Evolutionary conservation across 2,888 invertebrate species (phyloP).

Genomic region (Rhamphomyia laevipes): DNA sequence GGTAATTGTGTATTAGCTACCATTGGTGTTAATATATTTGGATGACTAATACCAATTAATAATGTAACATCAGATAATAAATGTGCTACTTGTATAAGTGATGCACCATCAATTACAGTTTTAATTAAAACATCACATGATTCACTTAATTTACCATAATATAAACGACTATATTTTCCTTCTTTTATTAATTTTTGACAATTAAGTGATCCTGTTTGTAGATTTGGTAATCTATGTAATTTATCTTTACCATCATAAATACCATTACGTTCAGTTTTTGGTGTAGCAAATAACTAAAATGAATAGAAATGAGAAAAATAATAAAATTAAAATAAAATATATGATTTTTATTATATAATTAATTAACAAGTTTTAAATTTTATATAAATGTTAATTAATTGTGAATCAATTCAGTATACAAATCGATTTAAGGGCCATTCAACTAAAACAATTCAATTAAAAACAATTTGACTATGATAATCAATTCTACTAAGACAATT

Average conservation of each 20-base stretch:
- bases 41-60: constrained; percentile 48
- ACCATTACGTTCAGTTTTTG: constrained; percentile 1
- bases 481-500: no score
- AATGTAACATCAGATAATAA: constrained; percentile 50
- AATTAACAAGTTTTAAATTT: background rate
- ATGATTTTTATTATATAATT: background rate
- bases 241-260: constrained; percentile 37
- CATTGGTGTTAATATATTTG: constrained; percentile 45
- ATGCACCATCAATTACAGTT: constrained; percentile 51
- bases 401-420: no score
- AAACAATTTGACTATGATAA: no score
- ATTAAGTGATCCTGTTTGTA: constrained; percentile 37
- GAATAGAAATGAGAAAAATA: background rate
- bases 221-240: constrained; percentile 38
- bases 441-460: no score
- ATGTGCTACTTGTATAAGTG: constrained; percentile 45
- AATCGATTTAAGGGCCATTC: no score
- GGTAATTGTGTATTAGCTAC: constrained; percentile 38
- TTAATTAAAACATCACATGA: constrained; percentile 50
- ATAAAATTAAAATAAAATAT: background rate
- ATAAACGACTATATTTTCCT: constrained; percentile 42
- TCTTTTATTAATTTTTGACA: constrained; percentile 41
- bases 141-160: constrained; percentile 43
- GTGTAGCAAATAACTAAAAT: constrained; percentile 7
- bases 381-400: no score